Evolutionary conservation across 2,113 vertebrate genomes (phyloP).

Genomic region (Oncorhynchus kisutch): DNA sequence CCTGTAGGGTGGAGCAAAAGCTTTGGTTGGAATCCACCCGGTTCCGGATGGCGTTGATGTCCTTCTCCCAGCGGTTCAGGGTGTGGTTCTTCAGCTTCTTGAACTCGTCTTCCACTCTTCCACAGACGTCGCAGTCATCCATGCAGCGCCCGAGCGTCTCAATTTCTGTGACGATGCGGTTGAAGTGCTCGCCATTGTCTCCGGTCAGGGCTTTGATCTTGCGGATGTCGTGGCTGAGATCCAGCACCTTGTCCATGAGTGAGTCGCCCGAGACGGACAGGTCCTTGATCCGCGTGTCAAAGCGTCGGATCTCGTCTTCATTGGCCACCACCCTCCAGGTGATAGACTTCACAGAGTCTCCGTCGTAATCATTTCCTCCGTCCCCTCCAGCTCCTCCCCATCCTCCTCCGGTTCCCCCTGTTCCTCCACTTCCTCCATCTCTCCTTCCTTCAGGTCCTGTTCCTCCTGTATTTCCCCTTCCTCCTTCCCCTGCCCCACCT

Average conservation of each 20-base stretch:
- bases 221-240: conserved; percentile 69
- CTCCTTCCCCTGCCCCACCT: conserved; percentile 25
- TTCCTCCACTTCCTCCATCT: conserved; percentile 6
- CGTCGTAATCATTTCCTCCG: conserved; percentile 5
- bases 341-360: conserved; percentile 72
- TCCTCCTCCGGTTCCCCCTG: neutral
- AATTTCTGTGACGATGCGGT: conserved; percentile 65
- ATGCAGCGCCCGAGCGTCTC: conserved; percentile 56
- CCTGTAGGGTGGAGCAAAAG: conserved; percentile 69
- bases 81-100: conserved; percentile 70
- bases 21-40: conserved; percentile 60
- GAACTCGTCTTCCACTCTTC: conserved; percentile 69
- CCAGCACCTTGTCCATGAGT: conserved; percentile 66
- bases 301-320: conserved; percentile 73
- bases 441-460: conserved; percentile 33
- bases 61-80: conserved; percentile 71
- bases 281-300: conserved; percentile 75
- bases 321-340: conserved; percentile 79
- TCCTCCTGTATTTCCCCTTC: conserved; percentile 44
- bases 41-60: conserved; percentile 51
- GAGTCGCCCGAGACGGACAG: conserved; percentile 78
- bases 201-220: conserved; percentile 71
- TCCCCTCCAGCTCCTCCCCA: neutral
- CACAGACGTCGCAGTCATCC: conserved; percentile 64
- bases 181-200: conserved; percentile 68